Conservation (phyloP, 2,888 invertebrate species). For the Kryphioiulus occultus region DNA sequence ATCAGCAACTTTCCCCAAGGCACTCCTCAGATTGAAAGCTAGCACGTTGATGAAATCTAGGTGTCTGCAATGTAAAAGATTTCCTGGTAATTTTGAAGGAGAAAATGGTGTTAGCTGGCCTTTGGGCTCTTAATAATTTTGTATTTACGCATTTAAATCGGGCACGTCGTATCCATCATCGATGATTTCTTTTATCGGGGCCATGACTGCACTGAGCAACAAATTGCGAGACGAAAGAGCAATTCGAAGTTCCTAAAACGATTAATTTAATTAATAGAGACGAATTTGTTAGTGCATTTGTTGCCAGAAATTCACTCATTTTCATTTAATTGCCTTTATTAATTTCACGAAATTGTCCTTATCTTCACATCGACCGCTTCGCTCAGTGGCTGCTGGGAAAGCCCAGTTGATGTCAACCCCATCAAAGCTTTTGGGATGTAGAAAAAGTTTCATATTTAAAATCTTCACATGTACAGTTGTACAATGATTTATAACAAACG, state of each 20-base stretch:
- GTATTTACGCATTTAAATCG: slow-evolving; percentile 68
- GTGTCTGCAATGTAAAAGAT: slow-evolving; percentile 60
- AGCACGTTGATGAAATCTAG: slow-evolving; percentile 90
- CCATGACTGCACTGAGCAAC: slow-evolving; percentile 82
- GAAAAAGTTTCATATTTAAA: neutral
- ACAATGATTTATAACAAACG: neutral
- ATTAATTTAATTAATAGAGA: neutral
- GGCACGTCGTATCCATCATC: slow-evolving; percentile 83
- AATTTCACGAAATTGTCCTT: slow-evolving; percentile 79
- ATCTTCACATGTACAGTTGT: no score
- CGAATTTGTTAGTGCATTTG: neutral
- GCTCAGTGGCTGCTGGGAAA: slow-evolving; percentile 64
- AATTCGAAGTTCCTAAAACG: slow-evolving; percentile 69
- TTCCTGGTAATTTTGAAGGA: neutral
- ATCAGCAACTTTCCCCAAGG: slow-evolving; percentile 91
- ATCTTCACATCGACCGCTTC: slow-evolving; percentile 69
- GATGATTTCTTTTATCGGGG: slow-evolving; percentile 86
- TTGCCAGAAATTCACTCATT: neutral
- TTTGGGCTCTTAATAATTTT: neutral
- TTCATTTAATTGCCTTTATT: slow-evolving; percentile 62
- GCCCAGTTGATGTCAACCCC: slow-evolving; percentile 63
- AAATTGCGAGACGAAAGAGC: slow-evolving; percentile 70
- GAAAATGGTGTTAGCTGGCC: no score
- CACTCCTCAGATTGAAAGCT: slow-evolving; percentile 90
- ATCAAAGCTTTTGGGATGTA: slow-evolving; percentile 57